Conservation (phyloP, 2,113 vertebrate genomes). For the Tenebrosternarchus preto region DNA sequence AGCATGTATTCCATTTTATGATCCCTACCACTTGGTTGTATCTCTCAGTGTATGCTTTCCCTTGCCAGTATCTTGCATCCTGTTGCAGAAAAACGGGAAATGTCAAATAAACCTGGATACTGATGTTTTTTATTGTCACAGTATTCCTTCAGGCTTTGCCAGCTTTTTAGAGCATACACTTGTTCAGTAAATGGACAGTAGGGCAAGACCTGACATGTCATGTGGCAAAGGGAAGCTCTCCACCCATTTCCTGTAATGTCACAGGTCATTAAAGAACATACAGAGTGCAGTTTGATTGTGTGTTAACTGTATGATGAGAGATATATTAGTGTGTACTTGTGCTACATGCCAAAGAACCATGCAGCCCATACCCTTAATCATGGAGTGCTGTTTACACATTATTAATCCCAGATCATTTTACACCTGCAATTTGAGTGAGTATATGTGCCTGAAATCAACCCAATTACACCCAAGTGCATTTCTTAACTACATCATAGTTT, state of each 20-base stretch:
- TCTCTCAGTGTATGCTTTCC: no score
- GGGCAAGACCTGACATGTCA: neutral
- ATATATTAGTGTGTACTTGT: no score
- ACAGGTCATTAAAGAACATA: neutral
- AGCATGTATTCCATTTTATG: no score
- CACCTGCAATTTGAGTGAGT: neutral
- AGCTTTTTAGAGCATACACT: neutral
- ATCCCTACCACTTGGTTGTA: no score
- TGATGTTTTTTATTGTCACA: neutral
- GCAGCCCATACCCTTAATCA: neutral
- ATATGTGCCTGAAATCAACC: neutral
- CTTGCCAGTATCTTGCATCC: no score
- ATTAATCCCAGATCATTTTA: neutral
- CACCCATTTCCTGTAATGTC: neutral
- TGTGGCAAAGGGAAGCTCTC: neutral
- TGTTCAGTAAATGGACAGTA: neutral
- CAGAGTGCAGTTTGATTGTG: neutral
- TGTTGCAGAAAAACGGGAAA: neutral
- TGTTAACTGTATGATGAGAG: conserved; percentile 20
- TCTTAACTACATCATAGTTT: neutral
- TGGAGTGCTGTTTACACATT: neutral
- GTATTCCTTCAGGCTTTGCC: neutral
- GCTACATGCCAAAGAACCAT: neutral
- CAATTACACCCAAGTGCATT: neutral
- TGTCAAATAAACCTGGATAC: no score